Evolutionary conservation across 2,888 invertebrate genomes (phyloP).

Genomic region (Monopis laevigella): DNA sequence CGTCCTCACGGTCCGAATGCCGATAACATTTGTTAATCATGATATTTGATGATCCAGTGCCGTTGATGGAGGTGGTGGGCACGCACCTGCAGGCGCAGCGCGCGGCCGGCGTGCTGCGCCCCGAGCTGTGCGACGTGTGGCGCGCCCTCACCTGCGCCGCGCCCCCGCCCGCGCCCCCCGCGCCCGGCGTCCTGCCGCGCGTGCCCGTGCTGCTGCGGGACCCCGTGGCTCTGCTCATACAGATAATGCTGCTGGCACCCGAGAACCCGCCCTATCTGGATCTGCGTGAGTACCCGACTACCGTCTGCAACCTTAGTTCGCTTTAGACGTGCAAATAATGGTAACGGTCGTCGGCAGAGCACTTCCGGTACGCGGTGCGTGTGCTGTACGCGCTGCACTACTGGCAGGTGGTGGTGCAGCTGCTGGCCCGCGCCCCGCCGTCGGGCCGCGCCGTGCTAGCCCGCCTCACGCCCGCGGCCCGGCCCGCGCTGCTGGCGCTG

Average conservation of each 20-base stretch:
- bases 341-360: too few relatives aligned
- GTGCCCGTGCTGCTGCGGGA: conserved; percentile 89
- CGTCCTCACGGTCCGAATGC: too few relatives aligned
- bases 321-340: too few relatives aligned
- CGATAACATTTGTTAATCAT: too few relatives aligned
- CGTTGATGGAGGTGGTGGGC: conserved; percentile 87
- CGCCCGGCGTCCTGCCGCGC: conserved; percentile 32
- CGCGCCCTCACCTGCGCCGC: conserved; percentile 22
- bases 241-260: conserved; percentile 87
- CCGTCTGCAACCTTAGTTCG: too few relatives aligned
- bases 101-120: conserved; percentile 41
- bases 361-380: conserved; percentile 85
- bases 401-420: conserved; percentile 87
- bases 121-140: conserved; percentile 35
- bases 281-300: conserved; percentile 73
- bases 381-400: conserved; percentile 89
- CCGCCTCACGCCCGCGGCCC: conserved; percentile 31
- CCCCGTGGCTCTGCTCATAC: conserved; percentile 85
- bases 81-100: conserved; percentile 82
- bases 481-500: conserved; percentile 68
- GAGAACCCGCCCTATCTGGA: conserved; percentile 75
- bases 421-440: conserved; percentile 75
- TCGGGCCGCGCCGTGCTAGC: conserved; percentile 68
- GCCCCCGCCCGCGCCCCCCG: conserved; percentile 20
- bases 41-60: conserved; percentile 68